Evolutionary conservation across 1,140 invertebrate genomes (phyloP), one percentile per base, ranked within the genome.

Genomic region (Drosophila tristis): DNA sequence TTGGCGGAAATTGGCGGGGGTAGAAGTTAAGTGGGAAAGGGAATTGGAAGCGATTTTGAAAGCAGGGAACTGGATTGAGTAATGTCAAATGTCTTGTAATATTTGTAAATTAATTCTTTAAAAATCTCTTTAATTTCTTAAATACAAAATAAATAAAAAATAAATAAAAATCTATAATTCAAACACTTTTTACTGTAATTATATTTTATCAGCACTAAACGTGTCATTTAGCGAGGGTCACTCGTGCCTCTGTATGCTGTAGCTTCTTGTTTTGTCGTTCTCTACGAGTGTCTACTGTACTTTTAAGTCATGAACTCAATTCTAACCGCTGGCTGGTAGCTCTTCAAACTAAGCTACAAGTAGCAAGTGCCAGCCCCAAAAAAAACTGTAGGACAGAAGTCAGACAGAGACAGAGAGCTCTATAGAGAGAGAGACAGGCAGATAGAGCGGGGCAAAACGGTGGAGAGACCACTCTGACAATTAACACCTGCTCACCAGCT

Each of bases 401-500:
- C 25, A 16, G 26, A 49, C 31, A 65, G 45, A 65, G 35, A 49
- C 43, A 65, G 45, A 65, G 42, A 65, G 20, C 20, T 20, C 1
- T 35, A 16, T 15, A 65, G 11, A 26, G 29, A 47, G 26, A 8
- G 29, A 62, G 51, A 62, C 35, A 25, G 15, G 4, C 59, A 64
- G 57, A 60, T 58, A 63, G 35, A 59, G 62, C 58, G 60, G 31
- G 43, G 26, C 43, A 31, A 31, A 64, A 48, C 45, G 43, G 29
- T 35, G 31, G 31, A 35, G 63, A 64, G 59, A 64, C 62, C 63
- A 64, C 62, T 66, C 72, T 67, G 49, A 78, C 79, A 84, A 84
- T 84, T 84, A 84, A 84, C 80, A 84, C 80, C 76, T 84, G 80
- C 76, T 75, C 63, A 75, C 55, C 72, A 61, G 74, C 39, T 59